These are phyloP conservation scores for Rhinolophus sinicus DNA, from an alignment of 2,113 vertebrate species.

Conservation along the genomic window DNA sequence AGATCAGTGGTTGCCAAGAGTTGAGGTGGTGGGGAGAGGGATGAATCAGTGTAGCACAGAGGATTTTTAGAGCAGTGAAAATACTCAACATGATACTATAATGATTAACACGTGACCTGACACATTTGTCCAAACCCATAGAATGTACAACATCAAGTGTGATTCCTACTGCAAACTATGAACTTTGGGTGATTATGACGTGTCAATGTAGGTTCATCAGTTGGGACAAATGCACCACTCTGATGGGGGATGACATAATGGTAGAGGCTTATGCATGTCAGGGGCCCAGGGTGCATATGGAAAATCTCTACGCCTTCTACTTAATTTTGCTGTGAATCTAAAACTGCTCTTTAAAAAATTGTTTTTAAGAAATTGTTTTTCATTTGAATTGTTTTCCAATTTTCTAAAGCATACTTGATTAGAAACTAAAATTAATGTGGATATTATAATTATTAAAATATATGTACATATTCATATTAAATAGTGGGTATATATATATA, in stretches of 20 bases:
- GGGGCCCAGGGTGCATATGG: background rate
- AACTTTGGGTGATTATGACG: background rate
- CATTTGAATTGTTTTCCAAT: background rate
- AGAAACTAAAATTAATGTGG: slow-evolving; percentile 13
- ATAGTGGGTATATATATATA: background rate
- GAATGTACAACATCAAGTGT: background rate
- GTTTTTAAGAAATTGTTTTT: background rate
- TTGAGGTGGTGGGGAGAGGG: background rate
- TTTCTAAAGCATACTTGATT: background rate
- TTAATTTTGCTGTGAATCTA: background rate
- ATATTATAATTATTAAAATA: slow-evolving; percentile 5
- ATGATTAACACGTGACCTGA: background rate
- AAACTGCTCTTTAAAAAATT: background rate
- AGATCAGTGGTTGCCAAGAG: background rate
- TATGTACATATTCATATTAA: background rate
- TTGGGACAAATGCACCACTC: background rate
- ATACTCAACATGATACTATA: background rate
- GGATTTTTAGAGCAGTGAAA: background rate
- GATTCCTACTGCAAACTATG: background rate
- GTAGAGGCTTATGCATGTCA: background rate
- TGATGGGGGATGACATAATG: background rate
- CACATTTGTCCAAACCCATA: background rate
- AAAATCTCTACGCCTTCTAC: background rate
- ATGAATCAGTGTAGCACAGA: background rate
- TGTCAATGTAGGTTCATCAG: background rate